Conservation (phyloP, 2,888 invertebrate genomes). For the Temnothorax ravouxi region DNA sequence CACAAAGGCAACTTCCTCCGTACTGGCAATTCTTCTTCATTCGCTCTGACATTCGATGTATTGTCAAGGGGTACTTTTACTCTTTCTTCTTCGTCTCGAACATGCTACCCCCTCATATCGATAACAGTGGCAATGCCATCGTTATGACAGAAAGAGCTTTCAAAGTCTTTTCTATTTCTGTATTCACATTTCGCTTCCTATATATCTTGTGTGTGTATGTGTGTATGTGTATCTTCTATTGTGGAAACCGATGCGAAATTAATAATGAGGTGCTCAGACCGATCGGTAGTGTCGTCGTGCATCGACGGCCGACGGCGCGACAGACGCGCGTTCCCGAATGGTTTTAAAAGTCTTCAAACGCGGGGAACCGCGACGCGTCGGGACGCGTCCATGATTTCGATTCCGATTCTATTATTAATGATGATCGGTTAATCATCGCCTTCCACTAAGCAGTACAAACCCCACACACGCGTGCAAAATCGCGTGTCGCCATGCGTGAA, state of each 20-base stretch:
- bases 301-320: constrained; percentile 3
- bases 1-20: constrained; percentile 11
- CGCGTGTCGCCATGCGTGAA: constrained; percentile 61
- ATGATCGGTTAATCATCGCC: constrained; percentile 52
- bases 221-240: not conserved
- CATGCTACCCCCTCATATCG: constrained; percentile 4
- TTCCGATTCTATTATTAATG: constrained; percentile 51
- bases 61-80: constrained; percentile 44
- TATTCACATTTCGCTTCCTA: constrained; percentile 24
- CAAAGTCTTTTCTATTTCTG: constrained; percentile 38
- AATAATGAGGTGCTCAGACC: constrained; percentile 66
- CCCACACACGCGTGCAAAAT: constrained; percentile 11
- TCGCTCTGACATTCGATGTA: constrained; percentile 25
- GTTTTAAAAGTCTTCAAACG: constrained; percentile 9
- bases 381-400: not conserved
- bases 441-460: constrained; percentile 13
- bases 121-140: constrained; percentile 52
- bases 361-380: not conserved
- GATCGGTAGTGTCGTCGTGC: constrained; percentile 11
- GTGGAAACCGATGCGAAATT: constrained; percentile 61
- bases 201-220: not conserved
- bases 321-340: not conserved
- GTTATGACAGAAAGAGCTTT: constrained; percentile 30
- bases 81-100: constrained; percentile 50
- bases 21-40: constrained; percentile 27